These are phyloP conservation scores for Sinocyclocheilus maitianheensis DNA, from an alignment of 2,113 vertebrate species.

Conservation along the genomic window DNA sequence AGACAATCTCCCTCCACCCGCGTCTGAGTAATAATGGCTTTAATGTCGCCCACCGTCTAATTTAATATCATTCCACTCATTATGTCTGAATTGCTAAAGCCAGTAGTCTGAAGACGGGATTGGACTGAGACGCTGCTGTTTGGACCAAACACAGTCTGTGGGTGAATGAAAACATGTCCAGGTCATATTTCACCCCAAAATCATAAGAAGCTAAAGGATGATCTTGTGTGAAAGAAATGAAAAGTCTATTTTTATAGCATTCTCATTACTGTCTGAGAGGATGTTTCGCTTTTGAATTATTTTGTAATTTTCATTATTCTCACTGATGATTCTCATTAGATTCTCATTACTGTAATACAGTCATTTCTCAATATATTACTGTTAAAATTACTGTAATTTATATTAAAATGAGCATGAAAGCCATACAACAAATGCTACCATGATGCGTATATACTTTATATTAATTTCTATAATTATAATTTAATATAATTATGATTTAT, in stretches of 20 bases:
- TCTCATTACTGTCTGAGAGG: neutral
- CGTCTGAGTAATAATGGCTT: conserved; percentile 70
- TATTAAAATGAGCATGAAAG: neutral
- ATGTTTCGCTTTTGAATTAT: neutral
- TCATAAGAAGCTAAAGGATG: neutral
- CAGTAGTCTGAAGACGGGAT: conserved; percentile 51
- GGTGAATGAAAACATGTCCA: neutral
- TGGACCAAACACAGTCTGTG: neutral
- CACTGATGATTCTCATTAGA: neutral
- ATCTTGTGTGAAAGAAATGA: neutral
- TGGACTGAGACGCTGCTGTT: no score
- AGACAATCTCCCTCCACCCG: conserved; percentile 63
- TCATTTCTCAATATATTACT: neutral
- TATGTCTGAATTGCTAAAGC: conserved; percentile 54
- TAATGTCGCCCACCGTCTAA: conserved; percentile 65
- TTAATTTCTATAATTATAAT: no score
- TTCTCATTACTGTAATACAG: neutral
- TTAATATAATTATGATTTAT: no score
- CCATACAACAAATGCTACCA: neutral
- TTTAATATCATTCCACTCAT: conserved; percentile 71
- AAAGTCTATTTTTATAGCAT: neutral
- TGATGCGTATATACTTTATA: no score
- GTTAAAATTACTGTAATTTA: neutral
- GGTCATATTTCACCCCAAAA: neutral
- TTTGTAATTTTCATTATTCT: neutral